Conservation (phyloP, 2,888 invertebrate species). For the Timema podura region DNA sequence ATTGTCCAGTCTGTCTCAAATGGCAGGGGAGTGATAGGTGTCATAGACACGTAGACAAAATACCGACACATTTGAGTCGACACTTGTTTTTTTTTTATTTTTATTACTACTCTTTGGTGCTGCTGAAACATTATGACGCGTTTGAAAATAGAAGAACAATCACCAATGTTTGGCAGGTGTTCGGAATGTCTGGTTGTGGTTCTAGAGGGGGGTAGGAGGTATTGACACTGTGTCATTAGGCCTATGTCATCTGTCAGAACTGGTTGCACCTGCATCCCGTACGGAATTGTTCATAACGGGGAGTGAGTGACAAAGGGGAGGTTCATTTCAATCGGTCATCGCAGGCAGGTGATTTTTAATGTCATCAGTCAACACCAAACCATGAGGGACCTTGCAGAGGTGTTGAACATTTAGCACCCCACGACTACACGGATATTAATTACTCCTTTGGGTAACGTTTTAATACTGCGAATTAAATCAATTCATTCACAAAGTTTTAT, state of each 20-base stretch:
- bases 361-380: slow-evolving; percentile 3
- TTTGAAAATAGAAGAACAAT: slow-evolving; percentile 11
- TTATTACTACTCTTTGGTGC: background rate
- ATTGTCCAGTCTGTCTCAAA: no score
- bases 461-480: no score
- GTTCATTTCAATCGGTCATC: slow-evolving; percentile 5
- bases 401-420: background rate
- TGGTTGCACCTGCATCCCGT: slow-evolving; percentile 5
- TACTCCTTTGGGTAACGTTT: no score
- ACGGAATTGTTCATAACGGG: no score
- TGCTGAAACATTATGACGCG: background rate
- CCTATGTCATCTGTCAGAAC: background rate
- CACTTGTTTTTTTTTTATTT: no score
- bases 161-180: slow-evolving; percentile 13
- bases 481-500: no score
- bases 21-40: background rate
- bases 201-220: background rate
- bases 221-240: slow-evolving; percentile 15
- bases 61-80: background rate
- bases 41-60: background rate
- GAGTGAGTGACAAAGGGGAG: no score
- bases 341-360: slow-evolving; percentile 14
- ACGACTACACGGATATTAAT: background rate
- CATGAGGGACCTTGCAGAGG: background rate
- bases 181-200: background rate